These are phyloP conservation scores for Venustaconcha ellipsiformis DNA, from an alignment of 1,140 invertebrate species.

Conservation along the genomic window DNA sequence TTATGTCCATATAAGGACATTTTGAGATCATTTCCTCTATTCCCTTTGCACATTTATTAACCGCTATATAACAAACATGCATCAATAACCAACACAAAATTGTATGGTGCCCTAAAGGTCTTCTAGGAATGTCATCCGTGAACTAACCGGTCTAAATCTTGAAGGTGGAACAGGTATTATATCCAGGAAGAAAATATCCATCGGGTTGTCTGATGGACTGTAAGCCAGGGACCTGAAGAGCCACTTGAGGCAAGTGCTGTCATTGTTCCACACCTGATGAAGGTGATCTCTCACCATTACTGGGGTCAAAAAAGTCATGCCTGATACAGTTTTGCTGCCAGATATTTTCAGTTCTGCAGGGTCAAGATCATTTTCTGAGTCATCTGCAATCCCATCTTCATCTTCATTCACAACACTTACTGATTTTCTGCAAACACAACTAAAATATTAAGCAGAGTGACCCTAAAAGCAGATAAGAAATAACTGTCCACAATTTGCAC, in stretches of 20 bases:
- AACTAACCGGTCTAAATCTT: constrained; percentile 82
- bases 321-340: constrained; percentile 22
- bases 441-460: background rate
- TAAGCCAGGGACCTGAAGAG: constrained; percentile 80
- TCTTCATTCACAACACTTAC: constrained; percentile 44
- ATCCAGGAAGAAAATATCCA: constrained; percentile 91
- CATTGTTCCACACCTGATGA: constrained; percentile 81
- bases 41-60: background rate
- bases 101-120: background rate
- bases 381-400: constrained; percentile 18
- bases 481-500: background rate
- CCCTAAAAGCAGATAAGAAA: background rate
- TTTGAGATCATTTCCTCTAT: too few relatives aligned
- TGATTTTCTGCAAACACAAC: background rate
- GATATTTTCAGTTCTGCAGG: background rate
- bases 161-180: constrained; percentile 88
- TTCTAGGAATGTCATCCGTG: background rate
- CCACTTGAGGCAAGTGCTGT: constrained; percentile 78
- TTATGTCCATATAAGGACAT: background rate
- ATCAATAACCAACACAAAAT: background rate
- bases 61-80: background rate
- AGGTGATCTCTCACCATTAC: constrained; percentile 75
- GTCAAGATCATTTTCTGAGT: constrained; percentile 2
- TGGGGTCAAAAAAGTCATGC: constrained; percentile 49
- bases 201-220: constrained; percentile 74